Conservation (phyloP, 1,140 invertebrate species). For the Bilobella aurantiaca region DNA sequence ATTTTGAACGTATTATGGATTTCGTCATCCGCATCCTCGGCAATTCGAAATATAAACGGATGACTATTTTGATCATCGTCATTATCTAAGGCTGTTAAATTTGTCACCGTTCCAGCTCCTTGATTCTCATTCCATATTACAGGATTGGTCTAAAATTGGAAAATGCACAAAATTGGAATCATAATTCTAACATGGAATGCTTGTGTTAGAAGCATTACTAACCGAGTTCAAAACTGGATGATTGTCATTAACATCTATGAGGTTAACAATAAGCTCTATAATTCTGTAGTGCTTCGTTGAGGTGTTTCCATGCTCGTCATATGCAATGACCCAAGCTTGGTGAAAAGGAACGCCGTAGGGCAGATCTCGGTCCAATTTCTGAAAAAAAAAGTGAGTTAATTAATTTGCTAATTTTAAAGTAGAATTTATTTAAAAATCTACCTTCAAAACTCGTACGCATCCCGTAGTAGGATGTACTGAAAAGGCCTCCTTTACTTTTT, state of each 20-base stretch:
- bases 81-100: constrained; percentile 63
- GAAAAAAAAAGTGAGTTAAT: constrained; percentile 25
- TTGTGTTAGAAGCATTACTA: constrained; percentile 68
- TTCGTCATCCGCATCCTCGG: constrained; percentile 42
- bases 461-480: constrained; percentile 56
- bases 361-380: constrained; percentile 70
- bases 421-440: constrained; percentile 22
- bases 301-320: constrained; percentile 60
- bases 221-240: constrained; percentile 60
- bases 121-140: constrained; percentile 75
- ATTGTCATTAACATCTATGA: constrained; percentile 83
- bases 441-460: constrained; percentile 61
- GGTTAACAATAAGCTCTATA: constrained; percentile 59
- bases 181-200: too few relatives aligned
- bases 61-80: constrained; percentile 64
- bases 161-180: constrained; percentile 70
- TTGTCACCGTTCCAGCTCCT: constrained; percentile 53
- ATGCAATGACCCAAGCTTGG: constrained; percentile 71
- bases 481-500: constrained; percentile 51
- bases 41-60: constrained; percentile 64
- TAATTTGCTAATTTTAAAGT: not conserved
- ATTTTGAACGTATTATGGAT: not conserved
- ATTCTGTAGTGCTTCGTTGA: constrained; percentile 46
- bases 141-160: constrained; percentile 63
- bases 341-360: constrained; percentile 69